Conservation (phyloP, 2,797 vertebrate species). For the Mormyrus proboscirostris region DNA sequence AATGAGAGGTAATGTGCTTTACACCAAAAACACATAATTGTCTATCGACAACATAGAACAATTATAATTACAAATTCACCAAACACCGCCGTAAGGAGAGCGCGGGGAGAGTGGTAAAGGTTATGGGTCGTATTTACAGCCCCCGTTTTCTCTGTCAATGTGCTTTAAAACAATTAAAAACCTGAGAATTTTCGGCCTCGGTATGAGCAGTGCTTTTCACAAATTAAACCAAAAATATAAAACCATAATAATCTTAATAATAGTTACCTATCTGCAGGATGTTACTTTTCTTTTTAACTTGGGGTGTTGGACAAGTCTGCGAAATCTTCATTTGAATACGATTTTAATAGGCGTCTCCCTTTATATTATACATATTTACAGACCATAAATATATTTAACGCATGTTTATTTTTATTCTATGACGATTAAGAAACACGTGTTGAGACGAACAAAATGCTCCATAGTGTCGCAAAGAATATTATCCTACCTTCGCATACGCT, state of each 20-base stretch:
- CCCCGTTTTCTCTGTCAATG: conserved; percentile 52
- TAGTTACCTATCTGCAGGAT: conserved; percentile 43
- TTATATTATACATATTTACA: conserved; percentile 69
- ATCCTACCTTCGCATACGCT: conserved; percentile 75
- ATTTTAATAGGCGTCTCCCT: conserved; percentile 29
- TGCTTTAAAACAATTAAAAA: conserved; percentile 64
- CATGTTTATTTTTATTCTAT: conserved; percentile 33
- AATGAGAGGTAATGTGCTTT: conserved; percentile 62
- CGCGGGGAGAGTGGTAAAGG: conserved; percentile 35
- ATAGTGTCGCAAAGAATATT: conserved; percentile 54
- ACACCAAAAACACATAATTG: conserved; percentile 59
- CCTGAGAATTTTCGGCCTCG: conserved; percentile 72
- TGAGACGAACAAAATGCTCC: conserved; percentile 36
- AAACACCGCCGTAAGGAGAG: conserved; percentile 49
- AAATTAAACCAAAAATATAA: conserved; percentile 53
- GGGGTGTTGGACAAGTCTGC: not conserved
- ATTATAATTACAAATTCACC: conserved; percentile 68
- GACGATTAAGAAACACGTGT: conserved; percentile 34
- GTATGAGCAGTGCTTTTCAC: conserved; percentile 66
- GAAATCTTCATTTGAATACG: conserved; percentile 6
- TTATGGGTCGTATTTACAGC: conserved; percentile 40
- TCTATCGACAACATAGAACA: conserved; percentile 66
- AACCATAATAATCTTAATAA: conserved; percentile 57
- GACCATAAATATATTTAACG: conserved; percentile 68
- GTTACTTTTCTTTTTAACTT: conserved; percentile 8